Percentiles rank a stretch among this genome's conserved stretches.
Conservation (phyloP, 92 coral and sea anemone genomes). For the Virgularia gustaviana region DNA sequence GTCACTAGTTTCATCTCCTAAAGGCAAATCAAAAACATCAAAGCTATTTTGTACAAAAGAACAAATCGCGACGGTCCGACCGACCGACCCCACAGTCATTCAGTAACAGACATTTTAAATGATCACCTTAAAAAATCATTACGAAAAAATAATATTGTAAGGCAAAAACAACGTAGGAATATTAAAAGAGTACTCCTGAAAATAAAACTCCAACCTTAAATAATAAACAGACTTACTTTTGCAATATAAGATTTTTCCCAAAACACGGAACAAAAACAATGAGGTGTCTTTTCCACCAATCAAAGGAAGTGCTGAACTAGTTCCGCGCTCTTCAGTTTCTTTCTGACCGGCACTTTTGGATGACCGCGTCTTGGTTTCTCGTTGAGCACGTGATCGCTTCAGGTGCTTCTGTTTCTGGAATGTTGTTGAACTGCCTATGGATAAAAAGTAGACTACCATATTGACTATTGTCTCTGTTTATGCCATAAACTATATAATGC, state of each 20-base stretch:
- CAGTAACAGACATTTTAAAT: no score
- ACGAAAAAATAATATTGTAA: neutral
- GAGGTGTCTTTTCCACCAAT: conserved; percentile 88
- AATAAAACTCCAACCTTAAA: neutral
- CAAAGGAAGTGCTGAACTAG: conserved; percentile 49
- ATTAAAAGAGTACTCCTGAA: neutral
- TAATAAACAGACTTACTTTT: conserved; percentile 60
- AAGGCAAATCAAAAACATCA: no score
- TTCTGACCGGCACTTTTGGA: conserved; percentile 7
- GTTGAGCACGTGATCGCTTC: conserved; percentile 34
- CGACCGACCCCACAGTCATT: neutral
- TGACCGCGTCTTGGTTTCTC: conserved; percentile 14
- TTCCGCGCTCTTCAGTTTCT: conserved; percentile 5
- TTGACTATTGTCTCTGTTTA: conserved; percentile 36
- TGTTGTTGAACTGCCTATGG: conserved; percentile 23
- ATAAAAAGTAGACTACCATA: no score
- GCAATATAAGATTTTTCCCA: conserved; percentile 89
- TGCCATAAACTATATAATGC: conserved; percentile 23
- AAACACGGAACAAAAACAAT: conserved; percentile 80
- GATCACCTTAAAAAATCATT: no score
- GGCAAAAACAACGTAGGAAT: neutral
- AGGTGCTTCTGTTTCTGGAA: conserved; percentile 24
- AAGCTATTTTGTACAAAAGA: no score
- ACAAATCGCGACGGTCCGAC: no score
- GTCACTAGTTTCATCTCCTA: conserved; percentile 63